Conservation (phyloP, 1,140 invertebrate species). For the Magallana angulata region DNA sequence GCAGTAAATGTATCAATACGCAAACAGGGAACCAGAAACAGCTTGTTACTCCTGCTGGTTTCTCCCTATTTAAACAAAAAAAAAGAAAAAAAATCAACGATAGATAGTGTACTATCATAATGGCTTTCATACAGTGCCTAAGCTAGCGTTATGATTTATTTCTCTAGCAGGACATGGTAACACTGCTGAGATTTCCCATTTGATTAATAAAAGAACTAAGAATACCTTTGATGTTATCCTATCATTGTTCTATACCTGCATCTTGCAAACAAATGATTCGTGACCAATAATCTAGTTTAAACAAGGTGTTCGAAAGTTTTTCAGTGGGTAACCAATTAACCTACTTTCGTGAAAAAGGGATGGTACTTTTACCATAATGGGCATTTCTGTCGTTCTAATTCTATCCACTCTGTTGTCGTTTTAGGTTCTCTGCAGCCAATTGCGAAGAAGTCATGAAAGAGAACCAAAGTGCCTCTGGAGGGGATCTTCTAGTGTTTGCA, state of each 20-base stretch:
- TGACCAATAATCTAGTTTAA: background rate
- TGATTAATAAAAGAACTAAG: background rate
- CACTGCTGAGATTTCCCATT: background rate
- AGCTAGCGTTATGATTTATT: slow-evolving; percentile 17
- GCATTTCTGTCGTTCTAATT: too few relatives aligned
- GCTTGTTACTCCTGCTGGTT: background rate
- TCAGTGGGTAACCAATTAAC: too few relatives aligned
- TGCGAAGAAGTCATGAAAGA: slow-evolving; percentile 46
- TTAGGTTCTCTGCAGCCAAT: slow-evolving; percentile 58
- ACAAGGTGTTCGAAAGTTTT: too few relatives aligned
- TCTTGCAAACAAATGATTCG: background rate
- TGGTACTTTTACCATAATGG: too few relatives aligned
- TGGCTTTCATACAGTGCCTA: background rate
- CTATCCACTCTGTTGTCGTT: background rate
- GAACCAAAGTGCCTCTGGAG: slow-evolving; percentile 51
- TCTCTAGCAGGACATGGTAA: background rate
- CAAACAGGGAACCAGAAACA: too few relatives aligned
- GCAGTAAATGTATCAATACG: too few relatives aligned
- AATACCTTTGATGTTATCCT: background rate
- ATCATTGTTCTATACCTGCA: background rate
- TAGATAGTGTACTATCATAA: background rate
- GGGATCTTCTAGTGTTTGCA: slow-evolving; percentile 69
- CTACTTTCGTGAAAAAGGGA: too few relatives aligned
- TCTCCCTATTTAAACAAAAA: background rate
- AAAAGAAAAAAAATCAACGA: background rate